Conservation (phyloP, 2,888 invertebrate genomes). For the Incurvaria masculella region DNA sequence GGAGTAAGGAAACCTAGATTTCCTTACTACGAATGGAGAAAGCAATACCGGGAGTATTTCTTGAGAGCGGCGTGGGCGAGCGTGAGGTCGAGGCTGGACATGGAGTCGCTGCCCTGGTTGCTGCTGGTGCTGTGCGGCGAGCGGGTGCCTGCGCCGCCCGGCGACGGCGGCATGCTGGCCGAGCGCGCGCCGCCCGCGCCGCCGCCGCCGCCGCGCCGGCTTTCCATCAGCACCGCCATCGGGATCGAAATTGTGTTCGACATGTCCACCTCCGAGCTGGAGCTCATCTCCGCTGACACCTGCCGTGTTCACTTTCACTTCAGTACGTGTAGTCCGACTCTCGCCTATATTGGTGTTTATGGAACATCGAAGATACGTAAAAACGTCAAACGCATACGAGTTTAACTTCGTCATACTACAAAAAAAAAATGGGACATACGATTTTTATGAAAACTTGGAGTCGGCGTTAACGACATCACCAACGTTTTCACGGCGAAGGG, state of each 20-base stretch:
- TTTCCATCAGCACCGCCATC: conserved; percentile 43
- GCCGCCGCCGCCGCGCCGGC: conserved; percentile 39
- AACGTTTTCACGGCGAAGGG: too few relatives aligned
- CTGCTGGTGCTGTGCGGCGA: conserved; percentile 68
- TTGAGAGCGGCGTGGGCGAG: conserved; percentile 58
- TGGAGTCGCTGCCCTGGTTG: conserved; percentile 74
- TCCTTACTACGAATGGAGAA: too few relatives aligned
- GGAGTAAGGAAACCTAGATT: too few relatives aligned
- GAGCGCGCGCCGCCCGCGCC: conserved; percentile 38
- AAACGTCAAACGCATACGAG: too few relatives aligned
- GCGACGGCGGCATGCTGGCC: conserved; percentile 62
- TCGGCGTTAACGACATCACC: too few relatives aligned
- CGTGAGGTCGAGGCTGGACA: conserved; percentile 69
- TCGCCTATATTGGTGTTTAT: too few relatives aligned
- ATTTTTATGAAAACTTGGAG: too few relatives aligned
- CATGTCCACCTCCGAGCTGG: conserved; percentile 67
- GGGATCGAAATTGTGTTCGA: conserved; percentile 50
- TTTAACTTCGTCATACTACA: too few relatives aligned
- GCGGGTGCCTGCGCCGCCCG: conserved; percentile 44
- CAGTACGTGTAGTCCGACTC: too few relatives aligned
- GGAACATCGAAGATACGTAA: too few relatives aligned
- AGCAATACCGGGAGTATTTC: conserved; percentile 45
- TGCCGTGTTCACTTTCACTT: too few relatives aligned
- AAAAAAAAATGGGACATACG: too few relatives aligned
- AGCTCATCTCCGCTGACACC: conserved; percentile 70